Evolutionary conservation across 2,113 vertebrate genomes (phyloP).

Genomic region (Gila orcuttii): DNA sequence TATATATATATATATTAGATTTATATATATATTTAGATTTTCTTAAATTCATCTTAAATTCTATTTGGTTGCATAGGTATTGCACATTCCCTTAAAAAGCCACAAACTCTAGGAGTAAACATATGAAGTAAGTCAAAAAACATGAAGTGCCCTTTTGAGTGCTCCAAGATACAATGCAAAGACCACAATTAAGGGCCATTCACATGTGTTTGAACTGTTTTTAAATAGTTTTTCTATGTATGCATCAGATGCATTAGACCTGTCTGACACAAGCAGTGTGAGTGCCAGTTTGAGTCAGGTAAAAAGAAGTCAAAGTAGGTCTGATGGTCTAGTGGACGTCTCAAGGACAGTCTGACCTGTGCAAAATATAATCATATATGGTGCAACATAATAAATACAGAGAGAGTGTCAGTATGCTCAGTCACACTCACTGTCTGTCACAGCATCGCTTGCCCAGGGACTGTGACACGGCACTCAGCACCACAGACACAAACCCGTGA

Average conservation of each 20-base stretch:
- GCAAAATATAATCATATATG: constrained; percentile 29
- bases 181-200: neutral
- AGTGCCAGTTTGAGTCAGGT: constrained; percentile 1
- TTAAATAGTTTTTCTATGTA: neutral
- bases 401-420: constrained; percentile 36
- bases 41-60: no score
- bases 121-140: no score
- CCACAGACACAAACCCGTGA: constrained; percentile 56
- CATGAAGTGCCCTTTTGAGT: neutral
- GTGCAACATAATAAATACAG: constrained; percentile 56
- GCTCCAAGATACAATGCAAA: neutral
- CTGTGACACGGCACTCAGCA: constrained; percentile 50
- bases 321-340: neutral
- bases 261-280: neutral
- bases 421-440: constrained; percentile 48
- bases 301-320: constrained; percentile 4
- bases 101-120: no score
- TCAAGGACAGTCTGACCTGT: constrained; percentile 20
- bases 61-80: no score
- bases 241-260: neutral
- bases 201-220: neutral
- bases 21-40: no score
- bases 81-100: neutral
- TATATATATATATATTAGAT: no score
- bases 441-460: constrained; percentile 48